Evolutionary conservation across 2,888 invertebrate genomes (phyloP).

Genomic region (Frankliniella intonsa): DNA sequence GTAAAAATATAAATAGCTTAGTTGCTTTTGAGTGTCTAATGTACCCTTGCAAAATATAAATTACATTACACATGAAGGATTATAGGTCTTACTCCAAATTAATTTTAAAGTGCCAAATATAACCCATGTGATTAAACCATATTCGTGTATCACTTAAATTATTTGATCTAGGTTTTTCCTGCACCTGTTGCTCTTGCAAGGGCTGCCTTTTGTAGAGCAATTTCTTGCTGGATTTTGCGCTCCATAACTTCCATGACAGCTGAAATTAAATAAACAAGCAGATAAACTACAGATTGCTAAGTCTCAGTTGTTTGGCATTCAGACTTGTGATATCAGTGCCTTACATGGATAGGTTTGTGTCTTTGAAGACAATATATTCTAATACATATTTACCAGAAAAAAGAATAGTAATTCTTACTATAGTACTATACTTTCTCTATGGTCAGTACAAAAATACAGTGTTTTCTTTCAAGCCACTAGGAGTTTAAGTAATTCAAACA

Average conservation of each 20-base stretch:
- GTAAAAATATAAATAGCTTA: too few relatives aligned
- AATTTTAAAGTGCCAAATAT: background rate
- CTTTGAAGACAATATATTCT: too few relatives aligned
- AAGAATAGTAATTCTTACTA: too few relatives aligned
- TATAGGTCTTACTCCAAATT: background rate
- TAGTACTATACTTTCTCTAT: too few relatives aligned
- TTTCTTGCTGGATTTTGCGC: constrained; percentile 60
- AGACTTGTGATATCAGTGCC: too few relatives aligned
- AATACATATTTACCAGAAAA: too few relatives aligned
- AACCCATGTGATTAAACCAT: too few relatives aligned
- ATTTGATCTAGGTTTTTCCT: background rate
- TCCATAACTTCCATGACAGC: constrained; percentile 73
- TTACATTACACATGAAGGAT: too few relatives aligned
- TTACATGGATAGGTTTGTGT: too few relatives aligned
- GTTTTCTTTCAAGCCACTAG: background rate
- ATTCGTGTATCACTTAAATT: background rate
- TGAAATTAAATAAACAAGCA: constrained; percentile 36
- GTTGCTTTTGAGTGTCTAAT: too few relatives aligned
- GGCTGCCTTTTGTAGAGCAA: constrained; percentile 41
- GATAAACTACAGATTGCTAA: background rate
- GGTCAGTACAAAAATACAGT: background rate
- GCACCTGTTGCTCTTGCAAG: background rate
- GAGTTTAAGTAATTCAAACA: background rate
- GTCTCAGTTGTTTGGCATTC: too few relatives aligned
- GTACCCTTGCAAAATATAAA: too few relatives aligned